Evolutionary conservation across 2,888 invertebrate genomes (phyloP).

Genomic region (Ligdia adustata): DNA sequence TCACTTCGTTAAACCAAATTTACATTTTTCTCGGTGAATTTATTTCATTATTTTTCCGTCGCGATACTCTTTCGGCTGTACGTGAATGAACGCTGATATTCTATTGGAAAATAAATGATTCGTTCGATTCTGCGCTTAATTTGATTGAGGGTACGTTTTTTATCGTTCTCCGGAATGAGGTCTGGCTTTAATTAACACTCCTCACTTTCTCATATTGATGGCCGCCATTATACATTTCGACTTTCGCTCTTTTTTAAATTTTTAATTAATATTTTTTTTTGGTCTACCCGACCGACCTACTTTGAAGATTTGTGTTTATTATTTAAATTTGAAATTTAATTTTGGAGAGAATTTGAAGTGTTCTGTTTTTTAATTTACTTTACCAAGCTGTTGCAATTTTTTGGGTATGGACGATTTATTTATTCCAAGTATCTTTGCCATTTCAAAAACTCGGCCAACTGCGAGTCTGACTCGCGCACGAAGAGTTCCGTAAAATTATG

Average conservation of each 20-base stretch:
- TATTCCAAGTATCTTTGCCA: too few relatives aligned
- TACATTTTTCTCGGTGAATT: slow-evolving; percentile 66
- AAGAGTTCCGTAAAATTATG: too few relatives aligned
- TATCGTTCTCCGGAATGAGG: slow-evolving; percentile 21
- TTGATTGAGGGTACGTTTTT: slow-evolving; percentile 44
- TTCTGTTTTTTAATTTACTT: too few relatives aligned
- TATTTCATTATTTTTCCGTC: slow-evolving; percentile 56
- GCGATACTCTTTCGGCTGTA: slow-evolving; percentile 47
- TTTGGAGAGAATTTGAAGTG: too few relatives aligned
- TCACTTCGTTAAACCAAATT: slow-evolving; percentile 75
- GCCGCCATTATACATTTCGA: slow-evolving; percentile 18
- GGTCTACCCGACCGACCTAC: slow-evolving; percentile 10
- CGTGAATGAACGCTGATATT: slow-evolving; percentile 43
- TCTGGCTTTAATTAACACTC: slow-evolving; percentile 35
- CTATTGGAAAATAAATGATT: slow-evolving; percentile 51
- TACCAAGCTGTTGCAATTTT: too few relatives aligned
- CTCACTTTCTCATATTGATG: slow-evolving; percentile 21
- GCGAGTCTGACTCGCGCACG: too few relatives aligned
- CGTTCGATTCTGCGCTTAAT: slow-evolving; percentile 49
- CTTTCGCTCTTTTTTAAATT: slow-evolving; percentile 7
- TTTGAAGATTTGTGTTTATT: not conserved
- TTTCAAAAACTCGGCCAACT: too few relatives aligned
- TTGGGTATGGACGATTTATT: too few relatives aligned
- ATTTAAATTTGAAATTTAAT: not conserved
- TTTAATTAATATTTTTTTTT: slow-evolving; percentile 16